Conservation (phyloP, 1,140 invertebrate species). For the Zaprionus ornatus region DNA sequence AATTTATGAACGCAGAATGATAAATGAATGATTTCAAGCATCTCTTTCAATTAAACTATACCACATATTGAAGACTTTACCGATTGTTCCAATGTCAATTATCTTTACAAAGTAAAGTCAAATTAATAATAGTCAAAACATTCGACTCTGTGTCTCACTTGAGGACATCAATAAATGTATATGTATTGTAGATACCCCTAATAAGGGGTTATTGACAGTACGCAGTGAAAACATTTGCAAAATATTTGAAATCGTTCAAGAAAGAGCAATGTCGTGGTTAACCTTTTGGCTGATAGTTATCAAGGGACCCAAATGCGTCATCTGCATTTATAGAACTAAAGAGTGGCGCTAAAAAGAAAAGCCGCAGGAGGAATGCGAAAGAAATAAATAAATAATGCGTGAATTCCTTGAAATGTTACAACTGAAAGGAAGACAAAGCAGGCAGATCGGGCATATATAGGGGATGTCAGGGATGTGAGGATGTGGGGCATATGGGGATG, state of each 20-base stretch:
- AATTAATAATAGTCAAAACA: not conserved
- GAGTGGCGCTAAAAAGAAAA: conserved; percentile 21
- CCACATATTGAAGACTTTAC: too few species aligned
- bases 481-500: not conserved
- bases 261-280: not conserved
- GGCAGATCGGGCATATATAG: too few species aligned
- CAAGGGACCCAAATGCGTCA: not conserved
- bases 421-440: not conserved
- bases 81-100: too few species aligned
- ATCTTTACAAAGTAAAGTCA: too few species aligned
- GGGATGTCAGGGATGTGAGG: not conserved
- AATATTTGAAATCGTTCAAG: not conserved
- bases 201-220: not conserved
- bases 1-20: too few species aligned
- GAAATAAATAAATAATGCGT: conserved; percentile 44
- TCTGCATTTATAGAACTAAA: conserved; percentile 6
- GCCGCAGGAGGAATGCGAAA: conserved; percentile 53
- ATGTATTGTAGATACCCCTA: not conserved
- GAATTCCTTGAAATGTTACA: conserved; percentile 71
- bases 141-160: not conserved
- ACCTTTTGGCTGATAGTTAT: not conserved
- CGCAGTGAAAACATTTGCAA: not conserved
- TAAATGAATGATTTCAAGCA: too few species aligned
- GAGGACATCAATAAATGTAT: too few species aligned
- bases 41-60: too few species aligned